phyloP scores from a whole-genome alignment of 2,888 invertebrate species.

The Pandemis cinnamomeana region DNA sequence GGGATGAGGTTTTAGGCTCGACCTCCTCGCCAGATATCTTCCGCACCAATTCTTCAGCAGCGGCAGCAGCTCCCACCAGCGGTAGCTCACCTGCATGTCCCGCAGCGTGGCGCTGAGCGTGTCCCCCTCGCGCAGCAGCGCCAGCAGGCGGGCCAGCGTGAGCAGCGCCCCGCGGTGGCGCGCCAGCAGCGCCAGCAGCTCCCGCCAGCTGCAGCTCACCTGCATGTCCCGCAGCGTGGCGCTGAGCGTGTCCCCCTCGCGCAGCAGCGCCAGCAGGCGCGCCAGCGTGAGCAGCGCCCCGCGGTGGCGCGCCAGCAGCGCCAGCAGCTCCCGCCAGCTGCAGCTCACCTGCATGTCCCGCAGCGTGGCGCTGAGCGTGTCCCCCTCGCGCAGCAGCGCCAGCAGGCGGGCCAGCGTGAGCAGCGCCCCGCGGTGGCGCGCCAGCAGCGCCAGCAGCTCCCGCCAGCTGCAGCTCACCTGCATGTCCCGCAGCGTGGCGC shows the following conservation, averaged over 20 bases:
- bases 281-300: conserved; percentile 91
- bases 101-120: conserved; percentile 92
- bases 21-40: not conserved
- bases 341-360: conserved; percentile 89
- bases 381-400: conserved; percentile 95
- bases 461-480: conserved; percentile 91
- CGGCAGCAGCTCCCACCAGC: not conserved
- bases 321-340: conserved; percentile 93
- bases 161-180: conserved; percentile 84
- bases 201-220: conserved; percentile 89
- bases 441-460: conserved; percentile 92
- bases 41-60: too few species aligned
- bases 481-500: conserved; percentile 92
- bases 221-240: conserved; percentile 94
- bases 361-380: conserved; percentile 93
- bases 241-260: conserved; percentile 96
- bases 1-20: too few species aligned
- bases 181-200: conserved; percentile 93
- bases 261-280: conserved; percentile 92
- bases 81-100: conserved; percentile 88
- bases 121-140: conserved; percentile 95
- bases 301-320: conserved; percentile 86
- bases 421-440: conserved; percentile 85
- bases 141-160: conserved; percentile 93
- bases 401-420: conserved; percentile 93